Base-by-base conservation (phyloP, 2,113 vertebrate species). In the Chrysemys picta region DNA sequence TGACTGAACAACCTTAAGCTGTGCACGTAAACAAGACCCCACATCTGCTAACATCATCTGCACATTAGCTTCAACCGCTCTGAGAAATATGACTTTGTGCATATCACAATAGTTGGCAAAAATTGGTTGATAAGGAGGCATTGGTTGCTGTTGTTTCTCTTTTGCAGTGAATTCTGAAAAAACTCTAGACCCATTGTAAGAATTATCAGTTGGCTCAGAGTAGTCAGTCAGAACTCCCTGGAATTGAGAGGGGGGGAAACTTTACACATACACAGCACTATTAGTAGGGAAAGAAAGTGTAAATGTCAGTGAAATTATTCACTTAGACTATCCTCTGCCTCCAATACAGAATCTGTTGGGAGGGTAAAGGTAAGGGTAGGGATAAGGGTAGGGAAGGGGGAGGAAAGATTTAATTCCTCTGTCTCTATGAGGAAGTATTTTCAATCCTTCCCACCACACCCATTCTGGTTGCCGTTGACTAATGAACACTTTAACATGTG, bases 361-460 rank as follows among this genome's bases (percentile, higher is more conserved):
- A 50, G 50, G 14, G 50, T 50, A 50, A 50, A 13, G 14, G 50
- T 8, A 50, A 50, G 50, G 50, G 50, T 21, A 22, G 53, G 53
- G 5, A 21, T 3, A 21, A 6, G 19, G 53, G 52, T 53, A 53
- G 16, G 16, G 53, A 22, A 54, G 7, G 53, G 25, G 21, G 38
- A 5, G 4, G 4, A 83, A n/a, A n/a, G 29, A 22, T n/a, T 86
- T 57, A 35, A 29, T 76, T 7, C 27, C 16, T n/a, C 91, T 84
- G 31, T 87, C 84, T 82, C 16, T 35, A 87, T 91, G 84, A 72
- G 13, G 69, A 52, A 78, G n/a, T 14, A 52, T 72, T 97, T 93
- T 89, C 31, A 54, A 54, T 54, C 47, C 8, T 19, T 0, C 21
- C 29, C 88, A 82, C 81, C 47, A 47, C 35, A 21, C 72, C 81